Evolutionary conservation across 2,113 vertebrate species (phyloP), one percentile per base, ranked within the genome.

Genomic region (Microcebus lehilahytsara): DNA sequence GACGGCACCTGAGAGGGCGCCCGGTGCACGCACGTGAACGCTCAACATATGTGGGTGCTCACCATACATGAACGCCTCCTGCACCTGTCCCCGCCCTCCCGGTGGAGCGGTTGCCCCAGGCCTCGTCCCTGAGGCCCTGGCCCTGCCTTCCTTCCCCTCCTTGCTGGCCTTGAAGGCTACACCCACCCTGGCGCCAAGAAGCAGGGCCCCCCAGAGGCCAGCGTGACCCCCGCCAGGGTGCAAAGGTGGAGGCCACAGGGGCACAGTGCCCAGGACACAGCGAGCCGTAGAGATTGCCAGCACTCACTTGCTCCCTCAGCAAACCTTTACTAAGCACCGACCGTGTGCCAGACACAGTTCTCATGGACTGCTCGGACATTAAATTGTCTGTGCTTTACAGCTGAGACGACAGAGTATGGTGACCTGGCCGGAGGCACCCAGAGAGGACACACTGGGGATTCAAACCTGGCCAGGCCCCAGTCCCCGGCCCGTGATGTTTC

Each of bases 381-480:
- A 46, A 46, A 46, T 12, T 3, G 53, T 17, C 42, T 3, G 17
- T 30, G n/a, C 42, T 23, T 66, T 27, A 56, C 3, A 6, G 37
- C 9, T 6, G 49, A 56, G 37, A 87, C 2, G 6, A 7, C 25
- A 19, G 30, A 56, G 64, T 16, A 3, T n/a, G 11, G n/a, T 13
- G 75, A 32, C n/a, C 1, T 0, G 25, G 25, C 66, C 66, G 22
- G 56, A 46, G 69, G 34, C 32, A 37, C 92, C 58, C 40, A 5
- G 22, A 4, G 42, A 60, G 42, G 83, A 46, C 30, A 4, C n/a
- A 9, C 0, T 0, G 9, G 58, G 86, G 53, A 20, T 8, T 75
- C 85, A 17, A 7, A 17, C 2, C 19, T 30, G 10, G 67, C 32
- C 17, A 11, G 62, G 34, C 22, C 78, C 25, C 53, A 12, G 83